phyloP scores from a whole-genome alignment of 2,113 vertebrate genomes.

The Calyptommatus sinebrachiatus region DNA sequence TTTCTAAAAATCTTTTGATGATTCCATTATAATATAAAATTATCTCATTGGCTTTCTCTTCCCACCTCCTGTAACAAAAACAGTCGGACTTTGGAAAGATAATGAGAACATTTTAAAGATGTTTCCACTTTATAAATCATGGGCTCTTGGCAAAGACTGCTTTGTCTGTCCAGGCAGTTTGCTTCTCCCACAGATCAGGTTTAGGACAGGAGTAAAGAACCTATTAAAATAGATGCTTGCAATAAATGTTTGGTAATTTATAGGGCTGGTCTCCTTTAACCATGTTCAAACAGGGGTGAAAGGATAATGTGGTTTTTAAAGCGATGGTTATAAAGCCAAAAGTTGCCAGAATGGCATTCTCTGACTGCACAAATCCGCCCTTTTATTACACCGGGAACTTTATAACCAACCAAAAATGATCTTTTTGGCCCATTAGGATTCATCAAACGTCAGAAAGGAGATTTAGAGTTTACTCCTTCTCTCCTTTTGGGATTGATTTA shows the following conservation, averaged over 20 bases:
- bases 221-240: conserved; percentile 59
- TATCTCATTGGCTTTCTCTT: conserved; percentile 9
- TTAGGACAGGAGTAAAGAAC: conserved; percentile 63
- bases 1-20: conserved; percentile 55
- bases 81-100: conserved; percentile 63
- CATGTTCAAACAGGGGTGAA: conserved; percentile 35
- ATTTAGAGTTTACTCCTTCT: too few species aligned
- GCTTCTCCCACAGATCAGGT: conserved; percentile 59
- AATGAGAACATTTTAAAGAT: conserved; percentile 77
- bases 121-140: conserved; percentile 85
- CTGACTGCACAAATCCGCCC: neutral
- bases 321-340: conserved; percentile 54
- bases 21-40: conserved; percentile 67
- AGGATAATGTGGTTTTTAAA: conserved; percentile 9
- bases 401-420: conserved; percentile 12
- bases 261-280: conserved; percentile 46
- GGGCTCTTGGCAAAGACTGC: conserved; percentile 68
- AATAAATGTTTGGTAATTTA: conserved; percentile 68
- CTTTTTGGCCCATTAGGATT: neutral
- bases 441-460: neutral
- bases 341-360: conserved; percentile 38
- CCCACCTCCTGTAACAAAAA: conserved; percentile 70
- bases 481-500: too few species aligned
- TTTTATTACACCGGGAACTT: neutral
- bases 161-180: conserved; percentile 54